Evolutionary conservation across 1,140 invertebrate species (phyloP), one percentile per base, ranked within the genome.

Genomic region (Orussus abietinus): DNA sequence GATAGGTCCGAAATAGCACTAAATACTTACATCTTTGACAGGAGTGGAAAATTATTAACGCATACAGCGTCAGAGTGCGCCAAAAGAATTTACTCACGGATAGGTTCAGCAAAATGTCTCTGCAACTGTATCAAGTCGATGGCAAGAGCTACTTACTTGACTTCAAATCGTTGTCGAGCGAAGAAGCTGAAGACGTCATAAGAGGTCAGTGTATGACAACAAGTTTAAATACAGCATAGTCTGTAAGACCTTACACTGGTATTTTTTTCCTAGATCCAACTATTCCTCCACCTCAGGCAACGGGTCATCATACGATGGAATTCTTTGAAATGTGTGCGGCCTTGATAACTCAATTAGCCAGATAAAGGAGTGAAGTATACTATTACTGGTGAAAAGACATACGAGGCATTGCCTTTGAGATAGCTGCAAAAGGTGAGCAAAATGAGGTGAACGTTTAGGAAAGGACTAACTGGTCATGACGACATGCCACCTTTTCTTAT

Each of bases 241-340:
- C n/a, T n/a, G n/a, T n/a, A n/a, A n/a, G n/a, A n/a, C n/a, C n/a
- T n/a, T n/a, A n/a, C n/a, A n/a, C n/a, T n/a, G n/a, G n/a, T n/a
- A n/a, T n/a, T 39, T 33, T 21, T 54, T 55, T 46, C 42, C 0
- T 36, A 68, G 69, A 73, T 54, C 53, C 61, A 38, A 73, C 66
- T 35, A 45, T 69, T 9, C 72, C 67, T 19, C 71, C 72, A 38
- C 69, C 76, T 64, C 62, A 77, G 59, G 51, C 72, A 59, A 75
- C 72, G 56, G 66, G 74, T 15, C 94, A 98, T 62, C 93, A 98
- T 69, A 98, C 95, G 3, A 96, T 99, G 90, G 96, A 99, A 77
- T 99, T 99, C 75, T 99, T 99, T 72, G 96, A 99, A 77, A 98
- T 99, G 93, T 99, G 96, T 72, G 94, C 96, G 14, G 90, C 92